These are phyloP conservation scores for Rhagonycha lutea DNA, from an alignment of 2,888 invertebrate species.

Conservation along the genomic window DNA sequence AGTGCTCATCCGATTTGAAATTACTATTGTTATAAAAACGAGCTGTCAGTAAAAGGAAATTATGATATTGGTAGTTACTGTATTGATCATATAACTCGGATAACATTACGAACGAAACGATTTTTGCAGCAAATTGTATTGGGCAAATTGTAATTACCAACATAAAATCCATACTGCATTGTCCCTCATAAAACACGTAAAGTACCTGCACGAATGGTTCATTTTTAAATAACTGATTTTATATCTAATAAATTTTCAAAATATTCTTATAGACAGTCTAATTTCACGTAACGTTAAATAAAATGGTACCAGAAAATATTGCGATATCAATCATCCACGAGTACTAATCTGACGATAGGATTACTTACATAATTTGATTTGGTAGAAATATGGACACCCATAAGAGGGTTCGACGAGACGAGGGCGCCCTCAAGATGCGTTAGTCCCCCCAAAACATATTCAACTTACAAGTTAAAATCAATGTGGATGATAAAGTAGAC, in stretches of 20 bases:
- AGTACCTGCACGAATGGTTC: background rate
- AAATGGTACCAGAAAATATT: background rate
- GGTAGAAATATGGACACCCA: background rate
- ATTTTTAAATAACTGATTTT: background rate
- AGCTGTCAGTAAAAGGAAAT: conserved; percentile 25
- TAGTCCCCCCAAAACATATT: background rate
- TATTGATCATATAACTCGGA: conserved; percentile 10
- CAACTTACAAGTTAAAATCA: background rate
- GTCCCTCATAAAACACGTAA: background rate
- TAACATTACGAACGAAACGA: conserved; percentile 3
- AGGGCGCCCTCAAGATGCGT: background rate
- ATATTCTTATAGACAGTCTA: background rate
- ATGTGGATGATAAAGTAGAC: background rate
- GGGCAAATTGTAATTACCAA: background rate
- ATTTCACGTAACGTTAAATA: background rate
- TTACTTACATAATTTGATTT: background rate
- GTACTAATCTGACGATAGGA: background rate
- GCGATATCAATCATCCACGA: background rate
- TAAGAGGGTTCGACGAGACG: background rate
- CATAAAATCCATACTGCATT: background rate
- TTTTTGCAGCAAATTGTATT: conserved; percentile 6
- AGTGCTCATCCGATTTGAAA: conserved; percentile 31
- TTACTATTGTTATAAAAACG: conserved; percentile 31
- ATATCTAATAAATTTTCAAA: background rate
- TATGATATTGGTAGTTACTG: conserved; percentile 26